Conservation (phyloP, 2,888 invertebrate genomes). For the Cryptocephalus moraei region DNA sequence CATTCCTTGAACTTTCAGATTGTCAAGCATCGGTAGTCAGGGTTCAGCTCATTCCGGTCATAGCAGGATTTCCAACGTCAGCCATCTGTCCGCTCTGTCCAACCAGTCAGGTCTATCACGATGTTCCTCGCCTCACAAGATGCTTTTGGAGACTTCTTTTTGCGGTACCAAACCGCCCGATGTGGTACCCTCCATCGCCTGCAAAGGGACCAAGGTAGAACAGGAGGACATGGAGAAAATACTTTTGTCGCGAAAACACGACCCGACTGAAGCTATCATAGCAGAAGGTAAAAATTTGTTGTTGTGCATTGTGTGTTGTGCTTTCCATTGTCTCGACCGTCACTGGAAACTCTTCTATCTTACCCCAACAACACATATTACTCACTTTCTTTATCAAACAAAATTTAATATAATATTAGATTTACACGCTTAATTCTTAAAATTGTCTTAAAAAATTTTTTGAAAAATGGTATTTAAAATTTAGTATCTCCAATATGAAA, state of each 20-base stretch:
- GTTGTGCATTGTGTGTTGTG: too few relatives aligned
- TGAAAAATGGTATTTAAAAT: too few relatives aligned
- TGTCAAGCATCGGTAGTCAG: conserved; percentile 75
- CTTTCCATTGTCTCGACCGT: too few relatives aligned
- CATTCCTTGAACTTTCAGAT: conserved; percentile 28
- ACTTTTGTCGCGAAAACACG: conserved; percentile 50
- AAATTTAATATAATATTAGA: too few relatives aligned
- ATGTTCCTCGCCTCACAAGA: conserved; percentile 83
- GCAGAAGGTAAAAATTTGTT: conserved; percentile 44
- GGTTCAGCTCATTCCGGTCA: conserved; percentile 41
- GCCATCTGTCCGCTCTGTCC: conserved; percentile 46
- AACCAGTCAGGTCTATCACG: conserved; percentile 49
- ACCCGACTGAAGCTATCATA: conserved; percentile 53
- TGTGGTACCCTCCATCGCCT: conserved; percentile 13
- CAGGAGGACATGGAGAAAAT: conserved; percentile 46
- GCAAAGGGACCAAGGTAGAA: conserved; percentile 29
- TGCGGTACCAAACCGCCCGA: conserved; percentile 67
- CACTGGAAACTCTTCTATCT: too few relatives aligned
- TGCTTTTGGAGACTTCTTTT: conserved; percentile 82
- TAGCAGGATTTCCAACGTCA: conserved; percentile 42
- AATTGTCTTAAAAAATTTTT: too few relatives aligned
- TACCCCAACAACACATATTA: too few relatives aligned
- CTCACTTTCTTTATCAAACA: too few relatives aligned
- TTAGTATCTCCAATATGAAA: too few relatives aligned
- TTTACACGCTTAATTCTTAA: too few relatives aligned